Evolutionary conservation across 2,888 invertebrate genomes (phyloP), one percentile per base, ranked within the genome.

Genomic region (Beris morrisii): DNA sequence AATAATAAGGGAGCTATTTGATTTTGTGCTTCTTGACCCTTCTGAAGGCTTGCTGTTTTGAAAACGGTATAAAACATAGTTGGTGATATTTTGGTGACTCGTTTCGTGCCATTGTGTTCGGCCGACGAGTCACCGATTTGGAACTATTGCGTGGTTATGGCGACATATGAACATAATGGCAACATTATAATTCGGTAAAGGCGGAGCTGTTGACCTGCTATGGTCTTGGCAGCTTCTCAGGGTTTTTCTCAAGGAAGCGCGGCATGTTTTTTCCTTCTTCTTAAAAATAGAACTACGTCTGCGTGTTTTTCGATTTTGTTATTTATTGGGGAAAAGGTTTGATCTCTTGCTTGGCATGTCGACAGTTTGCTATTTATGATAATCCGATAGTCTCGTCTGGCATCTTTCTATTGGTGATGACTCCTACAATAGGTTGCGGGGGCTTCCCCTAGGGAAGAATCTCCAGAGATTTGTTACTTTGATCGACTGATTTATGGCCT

Each of bases 351-450:
- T 32, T 61, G 43, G 5, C 38, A 15, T 43, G 61, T 38, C 52
- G 61, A 22, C 52, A 52, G 52, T 22, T 22, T 61, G 52, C 43
- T 43, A 50, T 61, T 61, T 61, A 61, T 50, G 61, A 50, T 52
- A 52, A 52, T 61, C 50, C 32, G 50, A 50, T 52, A 30, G 15
- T 50, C 46, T 11, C 46, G 48, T 46, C 31, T 59, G 7, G 53
- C n/a, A 30, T 30, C n/a, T 53, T n/a, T 30, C n/a, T 5, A 46
- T 46, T 15, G 15, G 5, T 46, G 46, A 13, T 46, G 15, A 15
- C 13, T 46, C 6, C 15, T 44, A 13, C 46, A 46, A 46, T 13
- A 46, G 46, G 46, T 46, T 15, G 46, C 5, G 15, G n/a, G 46
- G 15, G 12, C 15, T 46, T 46, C 15, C n/a, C n/a, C 31, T 12